A percentile compares a stretch with the other conserved stretches of the same genome.
phyloP scores from a whole-genome alignment of 2,888 invertebrate genomes.

The Bursaphelenchus okinawaensis region DNA sequence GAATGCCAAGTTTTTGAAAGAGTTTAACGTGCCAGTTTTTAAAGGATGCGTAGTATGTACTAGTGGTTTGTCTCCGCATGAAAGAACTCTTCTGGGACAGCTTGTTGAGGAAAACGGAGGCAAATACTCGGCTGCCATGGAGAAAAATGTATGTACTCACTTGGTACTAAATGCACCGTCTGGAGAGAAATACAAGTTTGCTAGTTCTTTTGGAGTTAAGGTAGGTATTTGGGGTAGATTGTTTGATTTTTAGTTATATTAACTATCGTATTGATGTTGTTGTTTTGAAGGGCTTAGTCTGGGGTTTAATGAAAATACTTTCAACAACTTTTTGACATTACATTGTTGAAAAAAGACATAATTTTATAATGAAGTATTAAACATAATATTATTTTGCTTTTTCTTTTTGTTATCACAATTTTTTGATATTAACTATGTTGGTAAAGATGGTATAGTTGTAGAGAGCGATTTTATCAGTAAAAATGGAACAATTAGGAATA shows the following conservation, averaged over 20 bases:
- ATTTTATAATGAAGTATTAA: too few relatives aligned
- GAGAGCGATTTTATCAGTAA: neutral
- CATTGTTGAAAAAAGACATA: too few relatives aligned
- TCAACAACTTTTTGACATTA: too few relatives aligned
- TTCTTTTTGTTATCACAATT: too few relatives aligned
- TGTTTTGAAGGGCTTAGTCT: too few relatives aligned
- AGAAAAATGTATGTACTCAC: neutral
- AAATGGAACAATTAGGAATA: neutral
- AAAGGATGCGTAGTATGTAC: neutral
- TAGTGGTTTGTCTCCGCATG: neutral
- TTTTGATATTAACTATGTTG: too few relatives aligned
- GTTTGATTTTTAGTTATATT: too few relatives aligned
- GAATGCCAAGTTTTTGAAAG: neutral
- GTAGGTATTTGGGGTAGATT: too few relatives aligned
- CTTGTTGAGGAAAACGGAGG: neutral
- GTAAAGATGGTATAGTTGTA: too few relatives aligned
- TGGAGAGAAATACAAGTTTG: neutral
- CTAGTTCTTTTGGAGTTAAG: neutral
- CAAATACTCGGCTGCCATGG: neutral
- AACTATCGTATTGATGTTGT: too few relatives aligned
- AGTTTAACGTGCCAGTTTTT: neutral
- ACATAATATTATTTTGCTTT: too few relatives aligned
- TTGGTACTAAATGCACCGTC: neutral
- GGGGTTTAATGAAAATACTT: too few relatives aligned
- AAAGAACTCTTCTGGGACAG: neutral